Conservation (phyloP, 2,888 invertebrate species). For the Agonopterix arenella region DNA sequence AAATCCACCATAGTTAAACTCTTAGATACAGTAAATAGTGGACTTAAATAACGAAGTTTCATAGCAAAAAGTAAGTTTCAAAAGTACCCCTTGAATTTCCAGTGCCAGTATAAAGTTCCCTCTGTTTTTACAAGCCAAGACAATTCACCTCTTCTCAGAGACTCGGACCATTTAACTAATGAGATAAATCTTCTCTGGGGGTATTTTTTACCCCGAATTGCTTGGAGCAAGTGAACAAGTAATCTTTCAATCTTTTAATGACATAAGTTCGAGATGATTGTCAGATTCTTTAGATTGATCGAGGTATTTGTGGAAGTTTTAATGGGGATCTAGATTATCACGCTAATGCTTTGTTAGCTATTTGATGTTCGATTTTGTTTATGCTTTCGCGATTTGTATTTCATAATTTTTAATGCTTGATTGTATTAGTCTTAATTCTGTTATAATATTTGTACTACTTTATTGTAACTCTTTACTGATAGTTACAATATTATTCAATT, state of each 20-base stretch:
- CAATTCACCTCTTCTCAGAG: slow-evolving; percentile 32
- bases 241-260: slow-evolving; percentile 75
- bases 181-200: slow-evolving; percentile 61
- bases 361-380: too few relatives aligned
- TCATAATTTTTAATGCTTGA: too few relatives aligned
- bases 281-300: slow-evolving; percentile 20
- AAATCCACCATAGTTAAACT: too few relatives aligned
- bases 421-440: too few relatives aligned
- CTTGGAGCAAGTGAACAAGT: slow-evolving; percentile 40
- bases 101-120: neutral
- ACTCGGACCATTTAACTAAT: slow-evolving; percentile 66
- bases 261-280: slow-evolving; percentile 14
- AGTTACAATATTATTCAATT: too few relatives aligned
- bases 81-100: slow-evolving; percentile 1
- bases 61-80: neutral
- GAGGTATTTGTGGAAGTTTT: slow-evolving; percentile 1
- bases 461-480: too few relatives aligned
- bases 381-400: too few relatives aligned
- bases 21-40: too few relatives aligned
- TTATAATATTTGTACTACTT: too few relatives aligned
- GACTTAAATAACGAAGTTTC: too few relatives aligned
- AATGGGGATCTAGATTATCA: too few relatives aligned
- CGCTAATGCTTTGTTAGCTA: too few relatives aligned
- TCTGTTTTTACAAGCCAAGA: slow-evolving; percentile 24
- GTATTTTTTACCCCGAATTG: slow-evolving; percentile 50